Evolutionary conservation across 2,888 invertebrate species (phyloP).

Genomic region (Ichneumoninae sp.): DNA sequence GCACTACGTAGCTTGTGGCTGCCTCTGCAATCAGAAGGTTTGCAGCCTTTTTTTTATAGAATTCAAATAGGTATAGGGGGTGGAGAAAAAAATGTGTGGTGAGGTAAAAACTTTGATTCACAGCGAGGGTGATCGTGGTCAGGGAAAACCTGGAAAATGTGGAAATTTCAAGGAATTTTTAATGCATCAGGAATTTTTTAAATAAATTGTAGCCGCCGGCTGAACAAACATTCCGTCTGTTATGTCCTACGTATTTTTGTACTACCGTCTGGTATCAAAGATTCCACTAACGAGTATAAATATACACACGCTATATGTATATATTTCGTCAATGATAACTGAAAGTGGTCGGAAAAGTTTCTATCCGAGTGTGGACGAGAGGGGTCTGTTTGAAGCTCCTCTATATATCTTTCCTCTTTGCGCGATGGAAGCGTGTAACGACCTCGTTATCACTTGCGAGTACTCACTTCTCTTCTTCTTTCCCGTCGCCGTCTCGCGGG

Average conservation of each 20-base stretch:
- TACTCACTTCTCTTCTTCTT: constrained; percentile 37
- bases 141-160: too few relatives aligned
- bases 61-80: background rate
- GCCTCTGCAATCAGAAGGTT: background rate
- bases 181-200: background rate
- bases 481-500: constrained; percentile 34
- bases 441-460: constrained; percentile 66
- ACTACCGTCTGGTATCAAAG: background rate
- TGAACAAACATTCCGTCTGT: background rate
- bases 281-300: constrained; percentile 9
- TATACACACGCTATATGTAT: background rate
- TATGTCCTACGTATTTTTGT: background rate
- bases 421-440: constrained; percentile 63
- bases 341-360: constrained; percentile 2
- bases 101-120: too few relatives aligned
- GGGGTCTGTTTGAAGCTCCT: constrained; percentile 9
- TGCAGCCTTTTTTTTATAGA: background rate
- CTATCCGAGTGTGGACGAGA: constrained; percentile 3
- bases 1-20: background rate
- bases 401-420: constrained; percentile 31
- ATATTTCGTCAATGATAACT: background rate
- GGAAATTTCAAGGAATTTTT: background rate
- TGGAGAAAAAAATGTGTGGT: background rate
- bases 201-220: background rate
- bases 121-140: too few relatives aligned